Evolutionary conservation across 2,888 invertebrate species (phyloP), one percentile per base, ranked within the genome.

Genomic region (Dynastes maya): DNA sequence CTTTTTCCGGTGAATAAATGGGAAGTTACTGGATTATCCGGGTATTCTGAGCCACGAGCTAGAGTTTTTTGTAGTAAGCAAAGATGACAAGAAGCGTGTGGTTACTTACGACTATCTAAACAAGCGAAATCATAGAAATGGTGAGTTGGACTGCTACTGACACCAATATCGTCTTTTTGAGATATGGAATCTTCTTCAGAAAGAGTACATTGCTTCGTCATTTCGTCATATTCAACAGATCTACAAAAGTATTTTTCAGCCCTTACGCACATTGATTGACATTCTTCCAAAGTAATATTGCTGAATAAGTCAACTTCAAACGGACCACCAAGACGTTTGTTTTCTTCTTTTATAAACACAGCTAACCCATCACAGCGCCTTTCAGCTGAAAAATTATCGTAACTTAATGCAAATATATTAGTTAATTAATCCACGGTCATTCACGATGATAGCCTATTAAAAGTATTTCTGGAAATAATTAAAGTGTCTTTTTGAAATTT

Each of bases 121-220:
- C 97, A 97, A 79, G 96, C 95, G 79, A 97, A 93, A 89, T 97
- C 96, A 86, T 96, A 97, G 87, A 96, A 95, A 86, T 96, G 95
- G 88, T 96, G 95, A 9, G 95, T 95, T 2, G 95, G 95, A 83
- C 95, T 95, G 84, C 94, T 95, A 87, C 95, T 95, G 51, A 94
- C 93, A 68, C 95, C 94, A 83, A 97, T 93, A 86, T 96, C 96
- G 87, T 96, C 96, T 86, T 96, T 95, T 87, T 96, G 96, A 0
- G 96, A 96, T 58, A 95, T 93, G 0, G 96, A 96, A 87, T 97
- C 97, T 89, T 97, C 97, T 88, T 97, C 97, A 0, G 96, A 96
- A 61, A 97, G 91, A n/a, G 96, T 94, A 85, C 97, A 97, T 84
- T 95, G 94, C 77, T 94, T 93, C 2, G 95, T 95, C 91, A 95